Conservation (phyloP, 1,140 invertebrate genomes). For the Brachystomella parvula region DNA sequence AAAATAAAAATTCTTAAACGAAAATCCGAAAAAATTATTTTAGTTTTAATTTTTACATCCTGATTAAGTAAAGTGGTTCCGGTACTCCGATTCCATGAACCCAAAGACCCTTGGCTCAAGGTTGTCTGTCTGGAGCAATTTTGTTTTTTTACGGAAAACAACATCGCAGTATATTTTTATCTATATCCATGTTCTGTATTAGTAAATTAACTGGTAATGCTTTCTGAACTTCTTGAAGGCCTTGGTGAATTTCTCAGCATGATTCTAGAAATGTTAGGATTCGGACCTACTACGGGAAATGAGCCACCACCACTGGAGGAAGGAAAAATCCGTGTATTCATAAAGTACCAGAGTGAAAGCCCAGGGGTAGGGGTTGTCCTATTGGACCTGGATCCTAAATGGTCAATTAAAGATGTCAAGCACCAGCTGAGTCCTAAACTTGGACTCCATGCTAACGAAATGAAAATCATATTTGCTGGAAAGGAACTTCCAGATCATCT, state of each 20-base stretch:
- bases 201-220: conserved; percentile 82
- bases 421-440: conserved; percentile 60
- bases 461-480: conserved; percentile 77
- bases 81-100: too few species aligned
- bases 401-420: conserved; percentile 67
- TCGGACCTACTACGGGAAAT: background rate
- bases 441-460: conserved; percentile 58
- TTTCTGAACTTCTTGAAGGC: conserved; percentile 43
- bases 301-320: background rate
- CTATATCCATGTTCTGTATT: too few species aligned
- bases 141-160: too few species aligned
- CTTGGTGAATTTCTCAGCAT: conserved; percentile 24
- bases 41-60: too few species aligned
- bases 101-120: too few species aligned
- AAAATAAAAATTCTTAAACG: too few species aligned
- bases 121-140: too few species aligned
- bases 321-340: conserved; percentile 25
- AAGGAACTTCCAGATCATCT: conserved; percentile 68
- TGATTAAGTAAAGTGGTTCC: too few species aligned
- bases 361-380: background rate
- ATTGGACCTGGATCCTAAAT: conserved; percentile 61
- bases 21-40: too few species aligned
- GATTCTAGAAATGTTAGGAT: conserved; percentile 28
- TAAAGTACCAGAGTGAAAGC: conserved; percentile 19
- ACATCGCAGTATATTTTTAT: too few species aligned